Base-by-base conservation (phyloP, 2,797 vertebrate species). In the Malacoctenus gilli region DNA sequence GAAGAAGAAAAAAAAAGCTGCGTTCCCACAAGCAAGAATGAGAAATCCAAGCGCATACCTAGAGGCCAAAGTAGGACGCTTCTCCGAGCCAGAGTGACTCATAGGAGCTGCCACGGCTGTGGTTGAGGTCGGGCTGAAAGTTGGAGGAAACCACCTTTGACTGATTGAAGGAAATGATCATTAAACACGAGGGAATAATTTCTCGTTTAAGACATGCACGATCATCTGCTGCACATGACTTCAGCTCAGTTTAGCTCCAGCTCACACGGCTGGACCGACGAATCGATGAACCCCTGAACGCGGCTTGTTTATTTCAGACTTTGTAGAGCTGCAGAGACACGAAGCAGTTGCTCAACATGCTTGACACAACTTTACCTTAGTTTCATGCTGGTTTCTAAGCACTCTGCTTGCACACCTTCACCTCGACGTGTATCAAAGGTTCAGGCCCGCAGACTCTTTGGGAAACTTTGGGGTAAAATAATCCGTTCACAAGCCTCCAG, bases 41-140 rank as follows among this genome's bases (percentile, higher is more conserved):
- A 54, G 18, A 57, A 46, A 51, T 39, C 37, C 28, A 22, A 4
- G 22, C 25, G 54, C 40, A 40, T 31, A 60, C 40, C 59, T 43
- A 40, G 35, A 34, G 46, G 38, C 20, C 44, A 31, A 68, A 73
- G 53, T 71, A 66, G 63, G 71, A 65, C 59, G 62, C 44, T 49
- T 30, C 52, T 41, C 41, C 54, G 8, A 14, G 19, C 19, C 13
- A 37, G 19, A 59, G 57, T 70, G 61, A 79, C 53, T 70, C 77
- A 69, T 11, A 13, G 38, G 2, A 53, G 34, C 30, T 58, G 20
- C 46, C 37, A 38, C 11, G n/a, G 2, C 18, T 65, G 53, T 36
- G 52, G 49, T 67, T 58, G 48, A 57, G 54, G 58, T 67, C 6
- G 4, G 20, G 43, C 35, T 50, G 10, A 63, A 68, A 61, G 20